Conservation (phyloP, 2,113 vertebrate species). For the Callospermophilus lateralis region DNA sequence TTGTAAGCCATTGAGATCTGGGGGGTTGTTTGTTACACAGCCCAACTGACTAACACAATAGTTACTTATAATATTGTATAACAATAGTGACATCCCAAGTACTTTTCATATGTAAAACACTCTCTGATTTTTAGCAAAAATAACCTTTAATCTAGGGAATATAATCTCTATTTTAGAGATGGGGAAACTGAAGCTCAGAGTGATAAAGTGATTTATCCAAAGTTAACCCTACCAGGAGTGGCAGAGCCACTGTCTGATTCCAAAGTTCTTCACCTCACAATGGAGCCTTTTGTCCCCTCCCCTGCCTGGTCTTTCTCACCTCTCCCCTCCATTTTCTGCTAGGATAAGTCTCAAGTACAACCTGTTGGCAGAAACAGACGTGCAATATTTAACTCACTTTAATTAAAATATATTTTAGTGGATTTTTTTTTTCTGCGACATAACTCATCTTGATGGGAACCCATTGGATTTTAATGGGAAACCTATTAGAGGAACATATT, state of each 20-base stretch:
- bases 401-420: constrained; percentile 85
- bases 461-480: constrained; percentile 89
- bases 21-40: not conserved
- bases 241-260: not conserved
- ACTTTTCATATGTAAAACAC: not conserved
- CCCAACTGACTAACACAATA: constrained; percentile 1
- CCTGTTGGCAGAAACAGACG: constrained; percentile 81
- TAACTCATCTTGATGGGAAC: constrained; percentile 89
- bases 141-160: not conserved
- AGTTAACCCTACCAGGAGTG: not conserved
- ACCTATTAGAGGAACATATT: constrained; percentile 89
- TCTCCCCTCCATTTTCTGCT: constrained; percentile 1
- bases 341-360: constrained; percentile 46
- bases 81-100: not conserved
- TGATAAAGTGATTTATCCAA: not conserved
- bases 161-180: not conserved
- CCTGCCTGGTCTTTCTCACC: too few species aligned
- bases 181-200: constrained; percentile 6
- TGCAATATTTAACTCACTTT: constrained; percentile 83
- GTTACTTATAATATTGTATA: not conserved
- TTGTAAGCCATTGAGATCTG: not conserved
- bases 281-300: not conserved
- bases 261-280: not conserved
- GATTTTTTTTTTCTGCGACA: constrained; percentile 82
- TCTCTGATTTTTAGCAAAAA: constrained; percentile 21